These are phyloP conservation scores for Rhingia campestris DNA, from an alignment of 2,888 invertebrate species.

Conservation along the genomic window DNA sequence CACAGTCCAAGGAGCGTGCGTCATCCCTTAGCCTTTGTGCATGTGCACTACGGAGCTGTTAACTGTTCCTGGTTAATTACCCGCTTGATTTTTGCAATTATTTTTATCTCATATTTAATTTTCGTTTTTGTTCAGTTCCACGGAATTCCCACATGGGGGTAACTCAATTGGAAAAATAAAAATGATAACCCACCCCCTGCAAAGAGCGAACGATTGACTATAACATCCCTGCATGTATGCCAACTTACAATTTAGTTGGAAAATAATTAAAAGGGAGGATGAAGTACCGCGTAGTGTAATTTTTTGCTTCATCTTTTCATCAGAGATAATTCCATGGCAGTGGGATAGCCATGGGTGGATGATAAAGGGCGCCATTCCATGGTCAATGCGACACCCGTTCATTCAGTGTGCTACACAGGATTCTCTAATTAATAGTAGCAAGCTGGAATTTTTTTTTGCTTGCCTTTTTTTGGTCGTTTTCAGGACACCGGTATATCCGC, in stretches of 20 bases:
- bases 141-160: conserved; percentile 51
- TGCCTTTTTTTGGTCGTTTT: conserved; percentile 51
- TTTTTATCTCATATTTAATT: conserved; percentile 70
- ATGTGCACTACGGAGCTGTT: conserved; percentile 2
- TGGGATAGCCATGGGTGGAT: background rate
- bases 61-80: conserved; percentile 66
- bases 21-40: background rate
- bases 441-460: conserved; percentile 45
- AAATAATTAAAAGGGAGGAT: conserved; percentile 59
- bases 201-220: background rate
- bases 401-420: conserved; percentile 7
- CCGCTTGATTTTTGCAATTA: conserved; percentile 74
- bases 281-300: no score
- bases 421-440: conserved; percentile 66
- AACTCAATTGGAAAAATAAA: conserved; percentile 58
- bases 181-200: conserved; percentile 46
- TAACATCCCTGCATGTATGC: conserved; percentile 35
- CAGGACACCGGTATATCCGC: conserved; percentile 25
- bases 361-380: background rate
- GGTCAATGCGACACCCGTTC: background rate
- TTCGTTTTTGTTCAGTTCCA: conserved; percentile 26
- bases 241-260: conserved; percentile 53
- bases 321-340: background rate
- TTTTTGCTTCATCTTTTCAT: conserved; percentile 5
- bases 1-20: conserved; percentile 10